A percentile compares a stretch with the other conserved stretches of the same genome.
Evolutionary conservation across 2,888 invertebrate genomes (phyloP).

Genomic region (Volucella bombylans): DNA sequence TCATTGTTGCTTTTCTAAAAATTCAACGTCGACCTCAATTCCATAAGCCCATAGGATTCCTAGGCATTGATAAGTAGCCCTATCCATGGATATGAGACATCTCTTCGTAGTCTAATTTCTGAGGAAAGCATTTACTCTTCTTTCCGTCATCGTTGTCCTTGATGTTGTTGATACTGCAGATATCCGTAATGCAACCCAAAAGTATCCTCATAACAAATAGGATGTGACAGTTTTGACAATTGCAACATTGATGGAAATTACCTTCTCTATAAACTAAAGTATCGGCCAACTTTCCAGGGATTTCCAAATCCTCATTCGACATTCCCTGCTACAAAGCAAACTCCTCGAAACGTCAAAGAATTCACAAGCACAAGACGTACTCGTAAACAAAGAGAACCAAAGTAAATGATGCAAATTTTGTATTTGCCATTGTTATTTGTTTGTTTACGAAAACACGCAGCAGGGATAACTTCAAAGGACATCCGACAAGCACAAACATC

Average conservation of each 20-base stretch:
- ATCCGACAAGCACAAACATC: constrained; percentile 53
- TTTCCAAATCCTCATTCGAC: neutral
- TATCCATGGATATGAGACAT: too few species aligned
- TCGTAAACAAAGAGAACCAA: constrained; percentile 32
- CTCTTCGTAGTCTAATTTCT: too few species aligned
- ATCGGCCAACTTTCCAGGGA: constrained; percentile 11
- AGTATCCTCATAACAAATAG: constrained; percentile 32
- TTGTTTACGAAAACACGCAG: constrained; percentile 59
- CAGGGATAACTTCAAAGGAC: constrained; percentile 60
- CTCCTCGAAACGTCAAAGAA: constrained; percentile 5
- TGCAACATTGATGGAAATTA: constrained; percentile 20
- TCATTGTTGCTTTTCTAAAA: too few species aligned
- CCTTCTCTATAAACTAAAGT: constrained; percentile 7
- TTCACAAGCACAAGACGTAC: constrained; percentile 8
- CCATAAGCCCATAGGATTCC: too few species aligned
- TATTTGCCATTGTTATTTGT: constrained; percentile 64
- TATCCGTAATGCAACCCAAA: too few species aligned
- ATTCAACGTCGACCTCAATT: too few species aligned
- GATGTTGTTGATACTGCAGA: too few species aligned
- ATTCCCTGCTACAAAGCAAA: neutral
- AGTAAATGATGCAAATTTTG: constrained; percentile 62
- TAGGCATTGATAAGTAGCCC: too few species aligned
- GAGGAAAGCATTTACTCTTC: too few species aligned
- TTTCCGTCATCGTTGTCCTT: too few species aligned
- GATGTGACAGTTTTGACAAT: constrained; percentile 44